Conservation (phyloP, 2,113 vertebrate genomes). For the Nothocercus nigrocapillus region DNA sequence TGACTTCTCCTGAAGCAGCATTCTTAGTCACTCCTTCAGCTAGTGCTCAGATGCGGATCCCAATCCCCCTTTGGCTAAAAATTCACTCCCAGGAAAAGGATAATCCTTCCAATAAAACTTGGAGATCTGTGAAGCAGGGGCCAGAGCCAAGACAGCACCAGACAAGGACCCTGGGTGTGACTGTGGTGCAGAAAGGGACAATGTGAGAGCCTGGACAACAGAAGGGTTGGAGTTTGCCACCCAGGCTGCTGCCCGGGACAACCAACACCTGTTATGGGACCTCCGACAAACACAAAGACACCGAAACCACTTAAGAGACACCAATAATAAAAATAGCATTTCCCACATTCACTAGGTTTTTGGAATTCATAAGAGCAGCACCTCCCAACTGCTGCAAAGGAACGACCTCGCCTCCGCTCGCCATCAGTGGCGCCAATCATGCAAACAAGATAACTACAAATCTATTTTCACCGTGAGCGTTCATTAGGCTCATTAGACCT, state of each 20-base stretch:
- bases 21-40: not conserved
- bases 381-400: not conserved
- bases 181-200: not conserved
- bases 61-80: not conserved
- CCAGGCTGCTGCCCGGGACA: not conserved
- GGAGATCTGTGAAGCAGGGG: not conserved
- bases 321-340: not conserved
- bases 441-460: constrained; percentile 45
- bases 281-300: not conserved
- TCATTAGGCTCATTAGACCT: constrained; percentile 44
- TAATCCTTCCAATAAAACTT: not conserved
- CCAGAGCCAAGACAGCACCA: not conserved
- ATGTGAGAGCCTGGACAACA: not conserved
- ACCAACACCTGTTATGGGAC: not conserved
- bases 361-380: not conserved
- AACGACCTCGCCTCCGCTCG: not conserved
- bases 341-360: not conserved
- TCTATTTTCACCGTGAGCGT: constrained; percentile 42
- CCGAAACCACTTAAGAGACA: not conserved
- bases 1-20: not conserved
- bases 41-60: not conserved
- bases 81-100: not conserved
- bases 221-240: not conserved
- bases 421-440: constrained; percentile 20
- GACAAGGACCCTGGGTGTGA: not conserved